These are phyloP conservation scores for Gasteruption jaculator DNA, from an alignment of 2,888 invertebrate genomes.

Conservation along the genomic window DNA sequence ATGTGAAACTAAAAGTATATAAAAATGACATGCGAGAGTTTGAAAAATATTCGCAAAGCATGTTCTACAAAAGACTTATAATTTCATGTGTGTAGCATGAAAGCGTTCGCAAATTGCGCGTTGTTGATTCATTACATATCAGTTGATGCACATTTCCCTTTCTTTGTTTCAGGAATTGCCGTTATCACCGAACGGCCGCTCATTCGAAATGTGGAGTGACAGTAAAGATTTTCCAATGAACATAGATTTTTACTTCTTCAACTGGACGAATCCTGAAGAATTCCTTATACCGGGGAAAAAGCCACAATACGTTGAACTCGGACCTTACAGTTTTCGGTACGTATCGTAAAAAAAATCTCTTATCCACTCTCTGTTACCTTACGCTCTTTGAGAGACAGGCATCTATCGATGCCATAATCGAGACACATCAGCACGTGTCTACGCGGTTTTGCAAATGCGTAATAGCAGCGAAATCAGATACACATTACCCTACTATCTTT, in stretches of 20 bases:
- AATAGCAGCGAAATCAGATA: background rate
- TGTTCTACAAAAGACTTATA: too few relatives aligned
- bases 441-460: background rate
- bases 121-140: too few relatives aligned
- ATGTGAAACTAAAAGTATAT: too few relatives aligned
- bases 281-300: conserved; percentile 56
- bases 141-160: background rate
- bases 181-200: conserved; percentile 59
- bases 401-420: too few relatives aligned
- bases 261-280: conserved; percentile 75
- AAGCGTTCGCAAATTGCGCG: too few relatives aligned
- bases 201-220: conserved; percentile 68
- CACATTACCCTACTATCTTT: background rate
- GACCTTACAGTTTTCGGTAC: conserved; percentile 52
- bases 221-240: conserved; percentile 59
- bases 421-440: background rate
- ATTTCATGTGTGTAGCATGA: too few relatives aligned
- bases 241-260: conserved; percentile 69
- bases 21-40: too few relatives aligned
- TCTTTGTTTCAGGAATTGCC: conserved; percentile 58
- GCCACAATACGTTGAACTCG: conserved; percentile 53
- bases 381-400: too few relatives aligned
- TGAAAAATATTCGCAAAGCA: too few relatives aligned
- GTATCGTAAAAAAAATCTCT: conserved; percentile 15
- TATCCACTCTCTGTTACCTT: conserved; percentile 10